Base-by-base conservation (phyloP, 2,888 invertebrate species). In the Pyrocoelia pectoralis region DNA sequence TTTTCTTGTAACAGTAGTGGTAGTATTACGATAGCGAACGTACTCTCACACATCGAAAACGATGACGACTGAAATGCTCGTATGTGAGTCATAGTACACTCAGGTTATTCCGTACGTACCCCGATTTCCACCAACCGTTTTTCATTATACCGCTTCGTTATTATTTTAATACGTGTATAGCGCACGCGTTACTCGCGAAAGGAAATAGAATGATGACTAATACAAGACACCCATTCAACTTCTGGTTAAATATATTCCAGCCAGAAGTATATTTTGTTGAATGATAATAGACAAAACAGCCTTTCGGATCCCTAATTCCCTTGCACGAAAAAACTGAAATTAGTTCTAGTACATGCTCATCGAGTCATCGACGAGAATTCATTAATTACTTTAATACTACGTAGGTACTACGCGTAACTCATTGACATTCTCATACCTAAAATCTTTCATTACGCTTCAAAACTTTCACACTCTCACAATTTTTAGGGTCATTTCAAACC, bases 101-200 rank as follows among this genome's bases (percentile, higher is more conserved):
- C 72, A 74, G 74, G 74, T 74, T 75, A 76, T 75, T 76, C 73
- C 74, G 72, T 74, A 72, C 74, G 73, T 74, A 74, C 75, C 78
- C 76, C 75, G 76, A 78, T 77, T 76, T 75, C 75, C 73, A 74
- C 73, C 70, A 72, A 72, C 68, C 67, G 66, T 64, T 66, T 70
- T 65, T 73, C 70, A 74, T 76, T 75, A 74, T 70, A 68, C 69
- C 66, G 67, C 65, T 62, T 57, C 66, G 67, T 67, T 65, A 68
- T 68, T 68, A 67, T 71, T 58, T 54, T 60, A 52, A 28, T 38
- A 14, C 55, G 41, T 51, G 46, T 56, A 57, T 43, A 64, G 72
- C 75, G 76, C 76, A 71, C 69, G 74, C 70, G 71, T 68, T 61
- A 60, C 58, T 62, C 68, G 67, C 65, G 55, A 58, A 33, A 50